Percentiles rank a stretch among this genome's conserved stretches.
These are phyloP conservation scores for Coreoperca whiteheadi DNA, from an alignment of 2,113 vertebrate species.

Conservation along the genomic window DNA sequence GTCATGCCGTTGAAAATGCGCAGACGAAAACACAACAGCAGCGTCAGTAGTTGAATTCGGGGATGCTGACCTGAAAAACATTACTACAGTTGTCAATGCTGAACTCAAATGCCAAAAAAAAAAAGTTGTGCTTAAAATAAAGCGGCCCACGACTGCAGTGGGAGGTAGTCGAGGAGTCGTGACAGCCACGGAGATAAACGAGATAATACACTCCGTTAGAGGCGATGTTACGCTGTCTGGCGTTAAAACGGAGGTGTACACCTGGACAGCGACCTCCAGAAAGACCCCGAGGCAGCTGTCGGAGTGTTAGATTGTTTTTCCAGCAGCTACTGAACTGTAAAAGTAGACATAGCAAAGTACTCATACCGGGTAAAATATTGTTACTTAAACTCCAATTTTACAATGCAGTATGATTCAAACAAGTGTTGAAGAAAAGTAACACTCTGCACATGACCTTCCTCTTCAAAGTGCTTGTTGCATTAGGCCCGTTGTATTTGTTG, in stretches of 20 bases:
- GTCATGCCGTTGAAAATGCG: too few species aligned
- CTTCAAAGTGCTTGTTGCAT: too few species aligned
- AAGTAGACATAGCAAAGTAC: background rate
- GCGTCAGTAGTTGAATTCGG: background rate
- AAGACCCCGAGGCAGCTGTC: background rate
- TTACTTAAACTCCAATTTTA: too few species aligned
- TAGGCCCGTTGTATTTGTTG: too few species aligned
- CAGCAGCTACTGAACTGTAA: background rate
- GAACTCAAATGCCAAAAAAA: background rate
- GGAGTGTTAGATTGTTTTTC: background rate
- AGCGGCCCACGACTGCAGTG: background rate
- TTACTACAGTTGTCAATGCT: background rate
- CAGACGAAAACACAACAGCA: background rate
- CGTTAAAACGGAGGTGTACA: background rate
- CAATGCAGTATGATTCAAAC: too few species aligned
- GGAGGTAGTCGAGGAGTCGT: background rate
- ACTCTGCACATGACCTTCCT: too few species aligned
- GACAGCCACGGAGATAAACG: background rate
- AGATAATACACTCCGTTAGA: background rate
- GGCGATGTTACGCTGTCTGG: background rate
- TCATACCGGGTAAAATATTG: background rate
- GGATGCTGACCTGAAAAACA: background rate
- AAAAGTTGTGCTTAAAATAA: too few species aligned
- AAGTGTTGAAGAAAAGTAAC: too few species aligned
- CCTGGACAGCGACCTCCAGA: background rate